These are phyloP conservation scores for Verasper variegatus DNA, from an alignment of 2,113 vertebrate genomes.

Conservation along the genomic window DNA sequence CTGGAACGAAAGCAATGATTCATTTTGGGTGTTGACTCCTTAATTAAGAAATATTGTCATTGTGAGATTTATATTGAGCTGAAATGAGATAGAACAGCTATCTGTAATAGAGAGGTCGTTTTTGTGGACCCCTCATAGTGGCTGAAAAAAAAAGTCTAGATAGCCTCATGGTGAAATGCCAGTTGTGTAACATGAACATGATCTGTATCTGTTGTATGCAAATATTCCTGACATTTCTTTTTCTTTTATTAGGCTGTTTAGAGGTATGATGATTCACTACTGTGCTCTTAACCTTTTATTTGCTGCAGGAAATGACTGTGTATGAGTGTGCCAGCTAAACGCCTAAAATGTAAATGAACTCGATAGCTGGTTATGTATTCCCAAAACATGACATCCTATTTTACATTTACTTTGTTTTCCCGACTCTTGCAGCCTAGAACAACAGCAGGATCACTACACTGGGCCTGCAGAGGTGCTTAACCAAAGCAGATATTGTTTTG, in stretches of 20 bases:
- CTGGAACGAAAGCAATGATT: conserved; percentile 9
- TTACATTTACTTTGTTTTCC: conserved; percentile 34
- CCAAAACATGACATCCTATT: conserved; percentile 32
- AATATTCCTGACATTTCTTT: background rate
- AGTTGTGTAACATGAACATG: conserved; percentile 1
- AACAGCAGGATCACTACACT: conserved; percentile 26
- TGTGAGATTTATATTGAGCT: too few relatives aligned
- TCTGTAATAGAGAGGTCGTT: too few relatives aligned
- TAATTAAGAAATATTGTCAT: background rate
- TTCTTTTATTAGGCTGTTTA: conserved; percentile 24
- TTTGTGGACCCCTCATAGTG: too few relatives aligned
- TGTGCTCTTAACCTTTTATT: conserved; percentile 43
- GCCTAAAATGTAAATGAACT: conserved; percentile 49
- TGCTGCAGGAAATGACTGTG: conserved; percentile 44
- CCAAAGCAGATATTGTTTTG: conserved; percentile 57
- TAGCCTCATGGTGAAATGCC: background rate
- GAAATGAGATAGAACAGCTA: too few relatives aligned
- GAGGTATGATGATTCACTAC: conserved; percentile 42
- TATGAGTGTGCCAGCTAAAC: conserved; percentile 4
- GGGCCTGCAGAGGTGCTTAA: conserved; percentile 47
- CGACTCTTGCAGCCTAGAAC: conserved; percentile 33
- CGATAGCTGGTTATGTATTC: conserved; percentile 35
- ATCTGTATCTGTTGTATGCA: conserved; percentile 8
- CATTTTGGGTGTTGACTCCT: background rate
- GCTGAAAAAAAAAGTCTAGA: background rate